Evolutionary conservation across 2,113 vertebrate genomes (phyloP).

Genomic region (Butorides virescens): DNA sequence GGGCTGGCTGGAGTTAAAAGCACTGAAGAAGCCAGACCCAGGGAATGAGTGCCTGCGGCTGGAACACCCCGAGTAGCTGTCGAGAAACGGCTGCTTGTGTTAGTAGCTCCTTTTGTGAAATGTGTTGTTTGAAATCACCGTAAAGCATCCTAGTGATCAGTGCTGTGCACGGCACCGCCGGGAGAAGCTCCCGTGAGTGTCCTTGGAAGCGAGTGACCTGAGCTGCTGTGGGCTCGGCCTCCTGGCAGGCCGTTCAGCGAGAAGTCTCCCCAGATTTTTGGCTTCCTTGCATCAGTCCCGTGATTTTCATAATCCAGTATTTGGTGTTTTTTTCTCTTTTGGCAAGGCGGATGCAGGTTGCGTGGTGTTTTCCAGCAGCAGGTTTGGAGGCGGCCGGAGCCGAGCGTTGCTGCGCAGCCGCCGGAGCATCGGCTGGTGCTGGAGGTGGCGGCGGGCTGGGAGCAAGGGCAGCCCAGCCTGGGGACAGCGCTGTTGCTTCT

Average conservation of each 20-base stretch:
- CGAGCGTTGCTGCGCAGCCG: background rate
- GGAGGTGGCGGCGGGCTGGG: background rate
- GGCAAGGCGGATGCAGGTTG: too few relatives aligned
- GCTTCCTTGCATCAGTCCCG: background rate
- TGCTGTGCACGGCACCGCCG: accelerated
- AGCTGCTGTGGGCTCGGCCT: background rate
- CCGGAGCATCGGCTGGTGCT: background rate
- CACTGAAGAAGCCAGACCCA: accelerated
- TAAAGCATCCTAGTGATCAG: accelerated
- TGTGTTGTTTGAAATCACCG: background rate
- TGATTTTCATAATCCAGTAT: accelerated
- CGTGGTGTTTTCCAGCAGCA: background rate
- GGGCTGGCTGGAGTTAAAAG: background rate
- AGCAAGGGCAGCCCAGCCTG: background rate
- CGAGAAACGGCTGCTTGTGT: background rate
- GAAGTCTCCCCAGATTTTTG: background rate
- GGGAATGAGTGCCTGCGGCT: background rate
- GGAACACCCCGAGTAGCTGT: background rate
- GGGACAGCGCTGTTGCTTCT: background rate
- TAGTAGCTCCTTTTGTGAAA: background rate
- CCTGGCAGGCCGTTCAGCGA: accelerated
- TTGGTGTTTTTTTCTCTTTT: background rate
- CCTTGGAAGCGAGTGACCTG: accelerated
- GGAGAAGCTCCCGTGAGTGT: accelerated
- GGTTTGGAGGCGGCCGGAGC: accelerated